Base-by-base conservation (phyloP, 2,888 invertebrate species). In the Caenorhabditis macrosperma region DNA sequence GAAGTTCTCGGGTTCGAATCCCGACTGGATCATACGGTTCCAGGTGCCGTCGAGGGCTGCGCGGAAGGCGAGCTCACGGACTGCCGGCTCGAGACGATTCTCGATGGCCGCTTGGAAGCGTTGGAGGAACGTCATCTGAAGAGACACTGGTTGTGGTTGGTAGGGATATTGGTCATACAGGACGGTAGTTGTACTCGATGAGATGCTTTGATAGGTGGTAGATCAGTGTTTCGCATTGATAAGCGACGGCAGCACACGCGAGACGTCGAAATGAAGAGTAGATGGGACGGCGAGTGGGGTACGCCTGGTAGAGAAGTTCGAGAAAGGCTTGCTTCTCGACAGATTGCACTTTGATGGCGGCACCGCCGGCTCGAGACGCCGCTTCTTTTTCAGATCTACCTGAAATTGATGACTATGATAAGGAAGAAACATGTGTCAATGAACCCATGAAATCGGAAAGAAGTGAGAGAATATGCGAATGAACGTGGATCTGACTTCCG, bases 281-380 rank as follows among this genome's bases (percentile, higher is more conserved):
- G 44, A 86, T 68, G 2, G 85, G 83, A 38, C 85, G 85, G 28
- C 85, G 82, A 44, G 82, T 85, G 5, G 83, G 84, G 64, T 87
- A 85, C 17, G 71, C 77, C 41, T 86, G 85, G 50, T 81, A 80
- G 26, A 86, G 79, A 12, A 86, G 69, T 48, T 86, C 86, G 28
- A 81, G 59, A 55, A 87, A 84, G 6, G 76, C 78, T 20, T 66
- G 48, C 35, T 77, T 75, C n/a, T 77, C 80, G 28, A 76, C 66
- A 1, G 48, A 59, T 1, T 48, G 50, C 52, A 80, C 79, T 28
- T 59, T 60, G 61, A 86, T 64, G 2, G 44, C 28, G 12, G 78
- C 41, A 15, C 63, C 57, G 17, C 46, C 69, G 4, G 57, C 35
- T 28, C 78, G 72, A 33, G 48, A 30, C 24, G 64, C 38, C 12